phyloP scores from a whole-genome alignment of 2,888 invertebrate genomes.

The Elmis aenea region DNA sequence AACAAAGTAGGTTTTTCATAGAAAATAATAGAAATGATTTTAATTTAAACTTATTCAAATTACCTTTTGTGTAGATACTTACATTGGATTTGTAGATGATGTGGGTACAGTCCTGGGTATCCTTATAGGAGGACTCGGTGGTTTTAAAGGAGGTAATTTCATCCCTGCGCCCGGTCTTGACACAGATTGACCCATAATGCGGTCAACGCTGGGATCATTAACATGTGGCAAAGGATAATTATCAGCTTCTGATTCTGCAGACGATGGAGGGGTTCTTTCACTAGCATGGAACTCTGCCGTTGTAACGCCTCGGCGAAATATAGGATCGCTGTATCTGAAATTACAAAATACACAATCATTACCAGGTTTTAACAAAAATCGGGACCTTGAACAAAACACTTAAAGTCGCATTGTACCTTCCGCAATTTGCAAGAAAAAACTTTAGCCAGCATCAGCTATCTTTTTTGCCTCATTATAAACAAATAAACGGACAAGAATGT shows the following conservation, averaged over 20 bases:
- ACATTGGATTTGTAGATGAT: neutral
- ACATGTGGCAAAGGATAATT: constrained; percentile 31
- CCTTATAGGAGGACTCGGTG: constrained; percentile 38
- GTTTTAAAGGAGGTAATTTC: constrained; percentile 42
- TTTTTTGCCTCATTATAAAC: no score
- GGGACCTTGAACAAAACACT: no score
- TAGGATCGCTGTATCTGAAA: constrained; percentile 40
- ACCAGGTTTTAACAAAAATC: no score
- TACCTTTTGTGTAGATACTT: no score
- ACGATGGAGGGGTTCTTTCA: constrained; percentile 41
- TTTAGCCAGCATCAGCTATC: no score
- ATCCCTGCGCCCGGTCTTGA: constrained; percentile 38
- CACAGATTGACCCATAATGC: constrained; percentile 44
- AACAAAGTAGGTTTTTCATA: no score
- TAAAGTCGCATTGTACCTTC: no score
- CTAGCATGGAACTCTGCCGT: constrained; percentile 33
- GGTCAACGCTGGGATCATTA: constrained; percentile 38
- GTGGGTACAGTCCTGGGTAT: constrained; percentile 2
- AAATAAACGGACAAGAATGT: no score
- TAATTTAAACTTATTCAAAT: no score
- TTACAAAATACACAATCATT: no score
- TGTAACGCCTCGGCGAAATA: constrained; percentile 35
- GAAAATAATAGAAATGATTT: no score
- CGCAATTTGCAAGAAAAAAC: no score
- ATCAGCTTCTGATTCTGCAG: constrained; percentile 41